Evolutionary conservation across 2,888 invertebrate genomes (phyloP), one percentile per base, ranked within the genome.

Genomic region (Diaperis boleti): DNA sequence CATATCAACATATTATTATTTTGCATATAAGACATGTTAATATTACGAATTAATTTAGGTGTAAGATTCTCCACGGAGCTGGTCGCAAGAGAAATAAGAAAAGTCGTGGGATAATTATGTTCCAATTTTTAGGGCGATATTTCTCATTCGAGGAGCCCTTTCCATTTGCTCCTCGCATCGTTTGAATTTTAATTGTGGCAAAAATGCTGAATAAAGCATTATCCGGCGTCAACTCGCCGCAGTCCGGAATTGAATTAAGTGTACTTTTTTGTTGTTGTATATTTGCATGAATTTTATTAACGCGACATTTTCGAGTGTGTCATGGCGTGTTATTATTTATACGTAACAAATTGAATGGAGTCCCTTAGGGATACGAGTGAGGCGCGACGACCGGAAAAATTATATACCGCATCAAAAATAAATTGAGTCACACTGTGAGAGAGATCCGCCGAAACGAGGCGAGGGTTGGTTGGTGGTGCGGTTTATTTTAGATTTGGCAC

Each of bases 331-430:
- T 74, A 74, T 74, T 74, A 74, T 74, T 74, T 74, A 74, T 74
- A 72, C 68, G 72, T 69, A 69, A 71, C 71, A 74, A 74, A 74
- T 74, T 74, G 74, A 74, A 74, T 74, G 73, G 70, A 66, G 65
- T 71, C 72, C 71, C 72, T 47, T 15, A 37, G 57, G 72, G 72
- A 69, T 68, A 62, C 62, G 70, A 66, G 68, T 69, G 71, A 69
- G 70, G 70, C 69, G 68, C 74, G 70, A 67, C 71, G 71, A 73
- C 76, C 76, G 76, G 76, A 78, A 78, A 78, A 78, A 78, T 77
- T 77, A 78, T 76, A 77, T 76, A 74, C 76, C 76, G 74, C 76
- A 77, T 78, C 78, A 77, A 77, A 77, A 77, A 77, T 77, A 78
- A 78, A 78, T 78, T 77, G 78, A 76, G 74, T 78, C 70, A 45